Conservation (phyloP, 2,888 invertebrate species). For the Pilophorus perplexus region DNA sequence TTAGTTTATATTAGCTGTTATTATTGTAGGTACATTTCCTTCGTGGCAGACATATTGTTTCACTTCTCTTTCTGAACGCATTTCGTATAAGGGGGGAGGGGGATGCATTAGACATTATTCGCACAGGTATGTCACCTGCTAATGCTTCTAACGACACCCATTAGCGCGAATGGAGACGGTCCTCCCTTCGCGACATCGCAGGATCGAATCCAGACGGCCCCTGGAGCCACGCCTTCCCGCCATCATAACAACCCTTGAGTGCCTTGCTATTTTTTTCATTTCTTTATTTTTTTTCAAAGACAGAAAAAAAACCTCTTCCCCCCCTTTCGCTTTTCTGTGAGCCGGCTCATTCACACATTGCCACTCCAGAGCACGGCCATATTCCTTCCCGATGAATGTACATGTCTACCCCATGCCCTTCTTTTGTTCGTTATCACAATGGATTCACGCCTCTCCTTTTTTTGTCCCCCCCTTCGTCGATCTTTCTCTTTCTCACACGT, state of each 20-base stretch:
- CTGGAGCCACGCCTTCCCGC: slow-evolving; percentile 33
- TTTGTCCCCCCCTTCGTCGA: not conserved
- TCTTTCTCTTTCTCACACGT: not conserved
- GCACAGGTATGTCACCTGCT: slow-evolving; percentile 9
- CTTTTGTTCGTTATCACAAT: slow-evolving; percentile 37
- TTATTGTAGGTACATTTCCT: no score
- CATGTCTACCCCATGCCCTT: slow-evolving; percentile 7
- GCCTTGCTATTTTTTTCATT: slow-evolving; percentile 28
- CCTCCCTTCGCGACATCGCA: slow-evolving; percentile 1
- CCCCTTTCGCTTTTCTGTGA: not conserved
- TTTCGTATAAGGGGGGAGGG: not conserved
- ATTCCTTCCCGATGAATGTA: slow-evolving; percentile 11
- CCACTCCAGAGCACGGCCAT: slow-evolving; percentile 32
- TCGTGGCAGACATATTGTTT: no score
- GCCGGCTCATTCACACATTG: slow-evolving; percentile 22
- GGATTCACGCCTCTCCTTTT: not conserved
- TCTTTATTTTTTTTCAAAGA: slow-evolving; percentile 25
- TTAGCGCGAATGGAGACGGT: not conserved
- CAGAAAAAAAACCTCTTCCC: slow-evolving; percentile 18
- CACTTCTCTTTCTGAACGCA: no score
- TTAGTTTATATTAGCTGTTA: no score
- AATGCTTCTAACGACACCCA: slow-evolving; percentile 8
- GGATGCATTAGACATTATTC: not conserved
- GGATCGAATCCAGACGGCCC: slow-evolving; percentile 19
- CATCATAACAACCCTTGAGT: slow-evolving; percentile 28